A percentile compares a stretch with the other conserved stretches of the same genome.
Conservation (phyloP, 2,888 invertebrate genomes). For the Atrina japonica region DNA sequence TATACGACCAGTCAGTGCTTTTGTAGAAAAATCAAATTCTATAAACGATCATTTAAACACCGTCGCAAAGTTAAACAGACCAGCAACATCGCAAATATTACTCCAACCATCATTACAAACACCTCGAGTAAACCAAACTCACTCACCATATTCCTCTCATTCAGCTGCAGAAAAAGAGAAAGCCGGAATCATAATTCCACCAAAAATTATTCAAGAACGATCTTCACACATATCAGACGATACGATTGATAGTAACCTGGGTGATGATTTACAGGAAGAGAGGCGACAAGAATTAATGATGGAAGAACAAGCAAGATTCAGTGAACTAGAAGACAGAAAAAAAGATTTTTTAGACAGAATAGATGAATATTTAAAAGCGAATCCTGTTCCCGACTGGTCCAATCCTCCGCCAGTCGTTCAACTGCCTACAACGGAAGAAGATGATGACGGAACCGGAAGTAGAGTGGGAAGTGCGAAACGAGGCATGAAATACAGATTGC, state of each 20-base stretch:
- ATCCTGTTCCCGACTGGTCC: slow-evolving; percentile 43
- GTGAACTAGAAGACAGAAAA: slow-evolving; percentile 60
- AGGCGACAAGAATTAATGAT: slow-evolving; percentile 68
- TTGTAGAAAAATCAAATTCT: slow-evolving; percentile 24
- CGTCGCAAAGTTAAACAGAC: slow-evolving; percentile 17
- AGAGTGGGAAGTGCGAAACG: slow-evolving; percentile 25
- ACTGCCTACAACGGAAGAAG: slow-evolving; percentile 37
- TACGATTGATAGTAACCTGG: slow-evolving; percentile 62
- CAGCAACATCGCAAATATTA: slow-evolving; percentile 38
- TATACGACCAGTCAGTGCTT: slow-evolving; percentile 56
- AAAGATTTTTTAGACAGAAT: slow-evolving; percentile 61
- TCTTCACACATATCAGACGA: slow-evolving; percentile 48
- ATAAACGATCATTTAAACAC: slow-evolving; percentile 17
- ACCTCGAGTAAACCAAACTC: slow-evolving; percentile 40
- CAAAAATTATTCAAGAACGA: slow-evolving; percentile 40
- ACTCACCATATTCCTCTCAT: slow-evolving; percentile 64
- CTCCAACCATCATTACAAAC: slow-evolving; percentile 41
- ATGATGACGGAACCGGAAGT: slow-evolving; percentile 48
- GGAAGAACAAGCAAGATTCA: slow-evolving; percentile 60
- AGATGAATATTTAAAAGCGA: slow-evolving; percentile 59
- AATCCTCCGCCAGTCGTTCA: slow-evolving; percentile 25
- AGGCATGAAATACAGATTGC: slow-evolving; percentile 39
- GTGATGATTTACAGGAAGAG: slow-evolving; percentile 69
- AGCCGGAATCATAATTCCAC: slow-evolving; percentile 40
- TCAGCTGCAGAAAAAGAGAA: slow-evolving; percentile 57